Evolutionary conservation across 1,140 invertebrate species (phyloP).

Genomic region (Vollenhovia emeryi): DNA sequence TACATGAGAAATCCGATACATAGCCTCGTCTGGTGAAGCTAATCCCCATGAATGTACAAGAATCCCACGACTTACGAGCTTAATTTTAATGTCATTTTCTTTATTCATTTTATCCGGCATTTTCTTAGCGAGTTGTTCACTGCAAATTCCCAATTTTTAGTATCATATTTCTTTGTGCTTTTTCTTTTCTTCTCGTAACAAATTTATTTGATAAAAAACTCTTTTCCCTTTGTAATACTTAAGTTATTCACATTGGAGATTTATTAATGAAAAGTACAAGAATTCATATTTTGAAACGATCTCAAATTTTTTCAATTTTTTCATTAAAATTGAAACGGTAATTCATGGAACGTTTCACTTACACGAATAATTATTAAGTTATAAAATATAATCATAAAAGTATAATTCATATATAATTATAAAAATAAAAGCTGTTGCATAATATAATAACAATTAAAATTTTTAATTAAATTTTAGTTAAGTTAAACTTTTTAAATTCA

Average conservation of each 20-base stretch:
- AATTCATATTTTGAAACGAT: not conserved
- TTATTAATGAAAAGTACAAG: not conserved
- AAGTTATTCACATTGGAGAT: not conserved
- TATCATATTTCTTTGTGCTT: not conserved
- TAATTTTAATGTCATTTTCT: not conserved
- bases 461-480: not conserved
- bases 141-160: not conserved
- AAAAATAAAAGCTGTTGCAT: too few relatives aligned
- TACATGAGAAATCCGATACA: constrained; percentile 10
- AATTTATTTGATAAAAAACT: not conserved
- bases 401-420: too few relatives aligned
- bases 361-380: too few relatives aligned
- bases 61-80: not conserved
- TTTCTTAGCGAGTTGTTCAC: not conserved
- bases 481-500: not conserved
- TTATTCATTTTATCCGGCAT: not conserved
- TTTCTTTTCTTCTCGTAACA: not conserved
- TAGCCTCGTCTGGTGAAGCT: not conserved
- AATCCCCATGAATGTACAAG: not conserved
- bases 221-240: not conserved
- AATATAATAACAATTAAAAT: too few relatives aligned
- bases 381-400: too few relatives aligned
- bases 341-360: not conserved
- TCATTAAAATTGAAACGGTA: not conserved
- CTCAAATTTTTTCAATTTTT: not conserved